Evolutionary conservation across 2,888 invertebrate species (phyloP).

Genomic region (Malthinus seriepunctatus): DNA sequence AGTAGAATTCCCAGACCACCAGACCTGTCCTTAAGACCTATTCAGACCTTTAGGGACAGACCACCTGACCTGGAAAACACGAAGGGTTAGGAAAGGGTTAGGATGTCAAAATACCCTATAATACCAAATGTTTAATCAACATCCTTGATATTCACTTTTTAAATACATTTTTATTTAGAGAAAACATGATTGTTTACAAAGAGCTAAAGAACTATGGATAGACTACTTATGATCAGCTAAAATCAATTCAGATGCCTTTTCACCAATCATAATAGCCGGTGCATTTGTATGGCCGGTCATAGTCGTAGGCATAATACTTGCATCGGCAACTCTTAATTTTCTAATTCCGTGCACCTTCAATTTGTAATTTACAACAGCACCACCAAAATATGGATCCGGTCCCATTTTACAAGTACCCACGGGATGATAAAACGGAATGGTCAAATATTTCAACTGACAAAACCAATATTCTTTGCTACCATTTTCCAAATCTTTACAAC

Average conservation of each 20-base stretch:
- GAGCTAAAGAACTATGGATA: too few species aligned
- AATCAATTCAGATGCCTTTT: slow-evolving; percentile 45
- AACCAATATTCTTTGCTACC: slow-evolving; percentile 55
- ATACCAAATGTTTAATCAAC: too few species aligned
- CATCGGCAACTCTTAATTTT: slow-evolving; percentile 58
- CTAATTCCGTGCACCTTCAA: slow-evolving; percentile 57
- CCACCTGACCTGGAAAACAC: too few species aligned
- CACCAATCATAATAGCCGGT: slow-evolving; percentile 59
- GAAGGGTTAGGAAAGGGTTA: too few species aligned
- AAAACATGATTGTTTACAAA: too few species aligned
- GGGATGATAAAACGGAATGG: slow-evolving; percentile 56
- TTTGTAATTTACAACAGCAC: slow-evolving; percentile 59
- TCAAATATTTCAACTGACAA: slow-evolving; percentile 54
- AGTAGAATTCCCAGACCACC: too few species aligned
- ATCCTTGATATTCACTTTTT: too few species aligned
- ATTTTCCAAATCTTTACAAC: slow-evolving; percentile 50
- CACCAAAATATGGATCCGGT: slow-evolving; percentile 47
- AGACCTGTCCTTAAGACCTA: too few species aligned
- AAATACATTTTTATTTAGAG: too few species aligned
- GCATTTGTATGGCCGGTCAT: slow-evolving; percentile 58
- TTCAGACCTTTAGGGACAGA: too few species aligned
- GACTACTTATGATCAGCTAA: too few species aligned
- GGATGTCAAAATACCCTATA: too few species aligned
- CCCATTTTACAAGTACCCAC: slow-evolving; percentile 62
- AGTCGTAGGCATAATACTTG: slow-evolving; percentile 58